Evolutionary conservation across 2,888 invertebrate species (phyloP), one percentile per base, ranked within the genome.

Genomic region (Eristalis pertinax): DNA sequence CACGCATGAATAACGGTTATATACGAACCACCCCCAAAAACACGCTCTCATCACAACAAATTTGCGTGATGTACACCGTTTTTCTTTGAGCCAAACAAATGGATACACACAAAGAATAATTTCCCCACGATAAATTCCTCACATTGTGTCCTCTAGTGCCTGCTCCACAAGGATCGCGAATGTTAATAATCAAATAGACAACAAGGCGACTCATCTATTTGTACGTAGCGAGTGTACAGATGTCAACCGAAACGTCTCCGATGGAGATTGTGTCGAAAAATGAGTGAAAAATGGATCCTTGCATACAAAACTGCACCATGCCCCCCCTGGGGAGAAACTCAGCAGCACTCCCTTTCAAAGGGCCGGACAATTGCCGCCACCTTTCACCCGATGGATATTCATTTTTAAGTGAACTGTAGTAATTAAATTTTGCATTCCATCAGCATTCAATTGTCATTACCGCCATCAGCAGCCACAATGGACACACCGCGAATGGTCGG

Each of bases 81-180:
- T 35, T 63, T 56, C 29, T 43, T 68, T 67, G 50, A 65, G 4
- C 26, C 26, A 73, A 29, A 83, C 68, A 83, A 63, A 78, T 78
- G 65, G 78, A 78, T 78, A 78, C 78, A 83, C 58, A 83, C 73
- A 58, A 65, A 70, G 24, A 63, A 43, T 29, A 26, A 74, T 64
- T 64, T 64, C 26, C 38, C 64, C 32, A 19, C 10, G 19, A 13
- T 19, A n/a, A 29, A 64, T 43, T 79, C 50, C 72, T 22, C 22
- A 41, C 58, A 56, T 50, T 50, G 50, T 8, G 50, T 50, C 72
- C 19, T 19, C 11, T 22, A 32, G 19, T 43, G 22, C 13, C 35
- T 58, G n/a, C n/a, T n/a, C n/a, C 69, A 32, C 35, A 26, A n/a
- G 50, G 19, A 69, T 63, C 32, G 32, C 63, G 63, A 73, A 73